Evolutionary conservation across 2,888 invertebrate genomes (phyloP), one percentile per base, ranked within the genome.

Genomic region (Pristionchus mayeri): DNA sequence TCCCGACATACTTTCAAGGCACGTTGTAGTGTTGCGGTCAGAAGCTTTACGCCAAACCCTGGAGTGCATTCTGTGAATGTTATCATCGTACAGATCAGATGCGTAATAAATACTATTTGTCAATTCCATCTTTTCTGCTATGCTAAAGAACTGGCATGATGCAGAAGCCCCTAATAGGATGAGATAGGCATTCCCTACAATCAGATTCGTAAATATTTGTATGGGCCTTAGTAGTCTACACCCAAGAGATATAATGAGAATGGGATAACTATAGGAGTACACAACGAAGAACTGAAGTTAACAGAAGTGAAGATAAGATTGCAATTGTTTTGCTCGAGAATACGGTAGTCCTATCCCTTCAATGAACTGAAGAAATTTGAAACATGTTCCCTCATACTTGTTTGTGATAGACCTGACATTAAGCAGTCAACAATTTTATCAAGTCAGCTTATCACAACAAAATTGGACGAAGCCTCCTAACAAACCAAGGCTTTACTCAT

Each of bases 401-500:
- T 4, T 18, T 34, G 34, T 16, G 34, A 37, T 30, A 34, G 63
- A 63, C 18, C 63, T 63, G 30, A 37, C 63, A 11, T 67, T 37
- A 37, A 67, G 67, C 37, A 71, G 37, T 21, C 40, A 71, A 71
- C n/a, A 71, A 40, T n/a, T 71, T 71, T 71, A 71, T 71, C 71
- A 71, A 9, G 37, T 7, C 67, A 71, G 44, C 24, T 71, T 71
- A 40, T 40, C 40, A 71, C 71, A 71, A 71, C 40, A 2, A 27
- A 21, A n/a, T 40, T n/a, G 67, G 67, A 40, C 4, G n/a, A 1
- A 40, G 71, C 40, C n/a, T 67, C 27, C 18, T 34, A 21, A 71
- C 40, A 24, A 21, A 7, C 30, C 60, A 30, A 67, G 67, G 1
- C 27, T 80, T 57, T 80, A 93, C 95, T 98, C 98, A 93, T 98